phyloP scores from a whole-genome alignment of 2,888 invertebrate species.

The Schizaphis graminum region DNA sequence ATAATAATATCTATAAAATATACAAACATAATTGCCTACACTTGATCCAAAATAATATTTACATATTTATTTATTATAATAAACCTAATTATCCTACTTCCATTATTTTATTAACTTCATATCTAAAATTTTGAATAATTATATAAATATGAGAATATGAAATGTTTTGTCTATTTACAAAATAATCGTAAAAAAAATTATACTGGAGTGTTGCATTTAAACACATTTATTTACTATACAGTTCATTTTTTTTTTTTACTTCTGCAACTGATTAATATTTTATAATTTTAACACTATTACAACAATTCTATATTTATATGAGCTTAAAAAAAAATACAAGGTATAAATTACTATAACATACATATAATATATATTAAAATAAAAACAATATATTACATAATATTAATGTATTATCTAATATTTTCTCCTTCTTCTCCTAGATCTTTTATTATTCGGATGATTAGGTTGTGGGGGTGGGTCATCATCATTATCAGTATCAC shows the following conservation, averaged over 20 bases:
- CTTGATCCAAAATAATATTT: too few species aligned
- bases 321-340: background rate
- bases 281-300: background rate
- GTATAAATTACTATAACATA: slow-evolving; percentile 42
- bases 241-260: background rate
- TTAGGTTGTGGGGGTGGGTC: slow-evolving; percentile 47
- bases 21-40: too few species aligned
- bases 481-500: slow-evolving; percentile 52
- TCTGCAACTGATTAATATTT: background rate
- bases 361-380: slow-evolving; percentile 2
- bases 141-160: too few species aligned
- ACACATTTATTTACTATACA: background rate
- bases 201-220: background rate
- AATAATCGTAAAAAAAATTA: background rate
- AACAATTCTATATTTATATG: background rate
- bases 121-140: too few species aligned
- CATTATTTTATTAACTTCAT: too few species aligned
- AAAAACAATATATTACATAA: slow-evolving; percentile 2
- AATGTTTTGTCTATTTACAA: too few species aligned
- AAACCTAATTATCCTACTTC: too few species aligned
- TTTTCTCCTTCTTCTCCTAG: slow-evolving; percentile 54
- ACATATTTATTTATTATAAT: background rate
- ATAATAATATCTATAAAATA: too few species aligned
- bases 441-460: slow-evolving; percentile 35
- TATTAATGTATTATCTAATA: background rate